Evolutionary conservation across 1,140 invertebrate genomes (phyloP), one percentile per base, ranked within the genome.

Genomic region (Gonioctena quinquepunctata): DNA sequence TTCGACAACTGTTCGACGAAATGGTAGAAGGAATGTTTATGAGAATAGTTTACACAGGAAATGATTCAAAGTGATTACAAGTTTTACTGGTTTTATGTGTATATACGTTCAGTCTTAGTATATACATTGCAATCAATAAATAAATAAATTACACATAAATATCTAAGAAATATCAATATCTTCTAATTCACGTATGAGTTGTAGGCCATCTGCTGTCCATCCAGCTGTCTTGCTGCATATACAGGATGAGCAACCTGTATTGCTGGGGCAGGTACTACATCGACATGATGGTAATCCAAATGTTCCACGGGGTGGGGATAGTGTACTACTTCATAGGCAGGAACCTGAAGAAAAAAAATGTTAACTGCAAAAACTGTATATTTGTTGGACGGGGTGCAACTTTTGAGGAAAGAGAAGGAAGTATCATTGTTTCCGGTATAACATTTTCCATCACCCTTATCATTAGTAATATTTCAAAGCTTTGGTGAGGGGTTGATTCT

Each of bases 261-360:
- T 13, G 60, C 60, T 3, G 27, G 56, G 3, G 56, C 60, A 11
- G 60, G 60, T 33, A 62, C 16, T 19, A 62, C 27, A 62, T 62
- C 60, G 11, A 62, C 11, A 16, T 62, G 60, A 62, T 21, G 26
- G 19, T 62, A 62, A 48, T 85, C 68, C 83, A 86, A 27, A 49
- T 92, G 90, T n/a, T 82, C 81, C 57, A 80, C 66, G 50, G 81
- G 89, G 69, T 92, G 91, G 13, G 92, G 92, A 76, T 92, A 93
- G 80, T 94, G 92, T 25, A 94, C 89, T 19, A 94, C 92, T 84
- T 95, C 93, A 79, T 94, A 94, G 82, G 33, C 21, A 19, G 26
- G 60, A 11, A 42, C 18, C 60, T 62, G 22, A 8, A 62, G 13
- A 54, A 54, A 11, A 2, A 21, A 42, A 42, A 13, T 42, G n/a